A percentile compares a stretch with the other conserved stretches of the same genome.
Evolutionary conservation across 2,888 invertebrate genomes (phyloP).

Genomic region (Xestoiulus laeticollis): DNA sequence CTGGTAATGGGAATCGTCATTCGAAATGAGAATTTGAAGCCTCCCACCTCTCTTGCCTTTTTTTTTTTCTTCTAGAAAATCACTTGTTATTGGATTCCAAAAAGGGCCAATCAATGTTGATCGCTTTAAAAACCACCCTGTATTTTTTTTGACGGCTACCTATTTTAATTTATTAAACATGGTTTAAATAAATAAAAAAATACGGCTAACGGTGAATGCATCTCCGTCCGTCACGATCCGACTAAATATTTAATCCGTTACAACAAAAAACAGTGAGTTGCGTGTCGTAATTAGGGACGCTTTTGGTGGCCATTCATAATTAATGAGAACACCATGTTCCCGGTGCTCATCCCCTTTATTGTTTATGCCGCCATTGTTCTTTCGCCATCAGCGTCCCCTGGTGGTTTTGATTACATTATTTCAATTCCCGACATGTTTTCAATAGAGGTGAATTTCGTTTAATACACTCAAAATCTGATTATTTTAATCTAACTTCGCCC

Average conservation of each 20-base stretch:
- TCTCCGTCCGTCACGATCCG: background rate
- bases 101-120: background rate
- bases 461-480: too few relatives aligned
- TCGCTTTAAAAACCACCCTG: background rate
- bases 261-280: background rate
- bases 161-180: too few relatives aligned
- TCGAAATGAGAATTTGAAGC: background rate
- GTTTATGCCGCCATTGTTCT: background rate
- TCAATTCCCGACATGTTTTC: too few relatives aligned
- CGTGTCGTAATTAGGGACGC: constrained; percentile 32
- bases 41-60: background rate
- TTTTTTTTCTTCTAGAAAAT: background rate
- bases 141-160: background rate
- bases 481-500: too few relatives aligned
- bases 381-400: background rate
- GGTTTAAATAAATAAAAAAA: background rate
- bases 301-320: background rate
- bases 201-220: background rate
- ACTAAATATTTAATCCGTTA: background rate
- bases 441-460: too few relatives aligned
- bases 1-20: background rate
- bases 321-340: background rate
- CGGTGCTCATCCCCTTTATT: background rate
- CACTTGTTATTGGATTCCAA: background rate
- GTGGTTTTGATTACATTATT: background rate